Percentiles rank a stretch among this genome's conserved stretches.
Conservation (phyloP, 2,888 invertebrate species). For the Elegia similella region DNA sequence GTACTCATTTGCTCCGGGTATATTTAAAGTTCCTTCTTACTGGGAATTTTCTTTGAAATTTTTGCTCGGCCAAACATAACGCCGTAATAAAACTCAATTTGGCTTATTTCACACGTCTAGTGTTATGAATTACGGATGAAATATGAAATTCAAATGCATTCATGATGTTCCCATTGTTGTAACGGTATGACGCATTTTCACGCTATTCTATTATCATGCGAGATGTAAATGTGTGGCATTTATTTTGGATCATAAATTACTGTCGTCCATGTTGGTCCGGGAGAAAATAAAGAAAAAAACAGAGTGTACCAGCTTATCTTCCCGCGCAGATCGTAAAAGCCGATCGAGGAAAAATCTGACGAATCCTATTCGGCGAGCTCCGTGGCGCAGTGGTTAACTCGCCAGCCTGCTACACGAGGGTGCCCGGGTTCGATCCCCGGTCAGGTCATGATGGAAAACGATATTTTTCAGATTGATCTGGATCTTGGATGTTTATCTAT, state of each 20-base stretch:
- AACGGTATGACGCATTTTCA: constrained; percentile 19
- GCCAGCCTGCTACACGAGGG: no score
- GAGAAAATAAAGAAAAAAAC: no score
- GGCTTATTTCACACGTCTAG: constrained; percentile 38
- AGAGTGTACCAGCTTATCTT: no score
- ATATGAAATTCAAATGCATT: constrained; percentile 39
- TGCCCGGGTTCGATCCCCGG: no score
- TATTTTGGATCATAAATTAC: background rate
- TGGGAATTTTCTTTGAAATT: constrained; percentile 27
- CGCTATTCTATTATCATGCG: constrained; percentile 12
- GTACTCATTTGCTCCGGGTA: constrained; percentile 32
- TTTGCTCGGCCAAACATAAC: constrained; percentile 39
- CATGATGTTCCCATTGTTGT: constrained; percentile 28
- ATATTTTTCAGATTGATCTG: no score
- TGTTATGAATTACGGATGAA: constrained; percentile 38
- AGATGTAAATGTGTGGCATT: background rate
- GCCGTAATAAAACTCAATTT: constrained; percentile 45
- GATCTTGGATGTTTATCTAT: no score
- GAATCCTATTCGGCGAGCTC: no score
- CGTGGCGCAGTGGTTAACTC: no score
- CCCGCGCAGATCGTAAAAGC: no score
- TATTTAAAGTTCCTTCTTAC: constrained; percentile 30
- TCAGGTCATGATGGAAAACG: no score
- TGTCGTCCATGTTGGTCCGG: no score
- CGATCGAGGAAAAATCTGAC: no score